Conservation (phyloP, 2,888 invertebrate genomes). For the Keiferia lycopersicella region DNA sequence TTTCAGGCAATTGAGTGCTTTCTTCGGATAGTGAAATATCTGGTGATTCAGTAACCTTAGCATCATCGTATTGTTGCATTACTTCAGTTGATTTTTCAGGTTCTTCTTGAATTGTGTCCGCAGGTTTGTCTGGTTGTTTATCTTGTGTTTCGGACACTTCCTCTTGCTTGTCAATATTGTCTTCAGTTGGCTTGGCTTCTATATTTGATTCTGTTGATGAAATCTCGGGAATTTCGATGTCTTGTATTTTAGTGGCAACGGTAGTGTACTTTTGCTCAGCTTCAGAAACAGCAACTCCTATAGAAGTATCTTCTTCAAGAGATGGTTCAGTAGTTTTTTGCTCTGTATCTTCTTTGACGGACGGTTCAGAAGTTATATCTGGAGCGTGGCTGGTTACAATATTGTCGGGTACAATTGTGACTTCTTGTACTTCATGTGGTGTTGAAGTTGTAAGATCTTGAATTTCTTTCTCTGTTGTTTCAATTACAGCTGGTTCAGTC, state of each 20-base stretch:
- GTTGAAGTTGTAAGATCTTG: slow-evolving; percentile 2
- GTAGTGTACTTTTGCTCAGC: not conserved
- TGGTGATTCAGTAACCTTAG: not conserved
- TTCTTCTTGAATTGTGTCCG: slow-evolving; percentile 20
- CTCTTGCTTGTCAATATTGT: slow-evolving; percentile 28
- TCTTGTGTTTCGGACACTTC: slow-evolving; percentile 24
- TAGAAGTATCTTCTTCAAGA: not conserved
- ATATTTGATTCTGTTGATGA: not conserved
- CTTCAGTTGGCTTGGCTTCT: slow-evolving; percentile 17
- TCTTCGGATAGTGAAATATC: not conserved
- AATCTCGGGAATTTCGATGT: not conserved
- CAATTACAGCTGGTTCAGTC: not conserved
- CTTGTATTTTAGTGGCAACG: not conserved
- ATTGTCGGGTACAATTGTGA: slow-evolving; percentile 5
- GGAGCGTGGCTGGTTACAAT: not conserved
- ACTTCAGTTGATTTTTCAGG: slow-evolving; percentile 27
- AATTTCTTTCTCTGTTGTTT: not conserved
- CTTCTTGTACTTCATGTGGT: slow-evolving; percentile 4
- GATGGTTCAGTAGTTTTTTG: slow-evolving; percentile 11
- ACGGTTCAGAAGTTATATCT: not conserved
- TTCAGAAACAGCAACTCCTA: not conserved
- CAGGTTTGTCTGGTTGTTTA: slow-evolving; percentile 24
- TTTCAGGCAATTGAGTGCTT: slow-evolving; percentile 17
- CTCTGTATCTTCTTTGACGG: slow-evolving; percentile 6
- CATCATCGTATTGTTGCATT: slow-evolving; percentile 22